Percentiles rank a stretch among this genome's conserved stretches.
phyloP scores from a whole-genome alignment of 2,797 vertebrate species.

The Vultur gryphus region DNA sequence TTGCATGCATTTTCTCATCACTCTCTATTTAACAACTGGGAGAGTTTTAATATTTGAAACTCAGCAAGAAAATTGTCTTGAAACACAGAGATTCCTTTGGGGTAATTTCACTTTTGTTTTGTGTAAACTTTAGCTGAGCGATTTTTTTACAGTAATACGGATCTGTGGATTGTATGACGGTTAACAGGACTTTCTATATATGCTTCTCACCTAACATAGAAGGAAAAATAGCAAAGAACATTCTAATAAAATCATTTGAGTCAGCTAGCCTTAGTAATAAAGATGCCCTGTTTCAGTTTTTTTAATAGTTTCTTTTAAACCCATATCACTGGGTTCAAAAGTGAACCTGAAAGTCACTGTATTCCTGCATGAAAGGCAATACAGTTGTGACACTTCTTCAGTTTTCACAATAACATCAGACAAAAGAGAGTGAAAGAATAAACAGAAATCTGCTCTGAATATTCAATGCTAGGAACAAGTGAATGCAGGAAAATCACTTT shows the following conservation, averaged over 20 bases:
- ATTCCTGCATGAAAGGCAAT: not conserved
- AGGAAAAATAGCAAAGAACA: not conserved
- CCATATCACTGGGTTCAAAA: not conserved
- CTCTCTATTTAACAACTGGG: slow-evolving; percentile 71
- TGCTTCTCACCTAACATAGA: not conserved
- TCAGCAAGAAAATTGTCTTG: slow-evolving; percentile 65
- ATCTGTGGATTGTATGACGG: not conserved
- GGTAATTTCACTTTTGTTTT: slow-evolving; percentile 62
- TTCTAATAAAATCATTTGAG: not conserved
- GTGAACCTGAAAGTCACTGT: not conserved
- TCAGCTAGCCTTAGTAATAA: not conserved
- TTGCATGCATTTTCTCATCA: slow-evolving; percentile 66
- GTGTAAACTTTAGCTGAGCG: slow-evolving; percentile 38
- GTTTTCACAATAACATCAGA: not conserved
- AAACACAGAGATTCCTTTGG: slow-evolving; percentile 63
- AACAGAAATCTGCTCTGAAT: not conserved
- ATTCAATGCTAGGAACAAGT: not conserved
- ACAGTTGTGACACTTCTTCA: not conserved
- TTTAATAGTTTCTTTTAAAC: not conserved
- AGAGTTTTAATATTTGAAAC: slow-evolving; percentile 68
- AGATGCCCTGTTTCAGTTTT: not conserved
- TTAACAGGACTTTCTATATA: not conserved
- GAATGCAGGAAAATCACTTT: not conserved
- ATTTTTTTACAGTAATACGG: not conserved
- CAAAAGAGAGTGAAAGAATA: not conserved